Percentiles rank a stretch among this genome's conserved stretches.
Conservation (phyloP, 1,140 invertebrate genomes). For the Cardiocondyla obscurior region DNA sequence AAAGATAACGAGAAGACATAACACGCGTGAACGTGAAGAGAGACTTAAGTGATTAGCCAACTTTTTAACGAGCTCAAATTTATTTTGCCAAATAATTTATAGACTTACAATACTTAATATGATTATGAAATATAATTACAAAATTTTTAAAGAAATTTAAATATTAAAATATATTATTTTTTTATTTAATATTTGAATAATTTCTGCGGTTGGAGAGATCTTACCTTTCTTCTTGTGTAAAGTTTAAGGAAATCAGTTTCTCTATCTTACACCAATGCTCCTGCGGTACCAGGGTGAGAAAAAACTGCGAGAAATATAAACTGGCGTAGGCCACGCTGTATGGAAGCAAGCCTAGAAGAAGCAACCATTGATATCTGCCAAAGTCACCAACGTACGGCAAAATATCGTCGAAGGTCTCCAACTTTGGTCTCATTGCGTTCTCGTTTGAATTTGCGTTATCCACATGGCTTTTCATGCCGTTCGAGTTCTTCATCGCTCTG, state of each 20-base stretch:
- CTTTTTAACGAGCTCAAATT: background rate
- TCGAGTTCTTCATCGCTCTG: constrained; percentile 47
- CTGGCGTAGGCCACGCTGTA: constrained; percentile 78
- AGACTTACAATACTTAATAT: background rate
- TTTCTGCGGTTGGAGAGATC: background rate
- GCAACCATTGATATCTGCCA: constrained; percentile 84
- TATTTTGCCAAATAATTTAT: background rate
- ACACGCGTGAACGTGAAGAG: background rate
- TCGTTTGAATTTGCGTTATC: constrained; percentile 67
- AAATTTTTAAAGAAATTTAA: background rate
- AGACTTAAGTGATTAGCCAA: background rate
- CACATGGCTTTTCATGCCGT: constrained; percentile 1
- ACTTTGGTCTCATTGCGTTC: constrained; percentile 74
- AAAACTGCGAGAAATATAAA: constrained; percentile 82
- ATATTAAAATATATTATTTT: background rate
- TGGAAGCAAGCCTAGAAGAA: constrained; percentile 80
- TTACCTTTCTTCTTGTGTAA: constrained; percentile 76
- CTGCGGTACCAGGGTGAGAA: constrained; percentile 79
- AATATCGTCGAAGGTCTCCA: constrained; percentile 83
- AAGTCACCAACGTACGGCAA: constrained; percentile 84
- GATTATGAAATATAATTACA: background rate
- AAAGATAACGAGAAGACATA: background rate
- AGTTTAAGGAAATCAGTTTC: constrained; percentile 65
- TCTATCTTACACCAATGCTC: constrained; percentile 82
- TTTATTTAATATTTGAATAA: background rate